Base-by-base conservation (phyloP, 2,113 vertebrate species). In the Scomber colias region DNA sequence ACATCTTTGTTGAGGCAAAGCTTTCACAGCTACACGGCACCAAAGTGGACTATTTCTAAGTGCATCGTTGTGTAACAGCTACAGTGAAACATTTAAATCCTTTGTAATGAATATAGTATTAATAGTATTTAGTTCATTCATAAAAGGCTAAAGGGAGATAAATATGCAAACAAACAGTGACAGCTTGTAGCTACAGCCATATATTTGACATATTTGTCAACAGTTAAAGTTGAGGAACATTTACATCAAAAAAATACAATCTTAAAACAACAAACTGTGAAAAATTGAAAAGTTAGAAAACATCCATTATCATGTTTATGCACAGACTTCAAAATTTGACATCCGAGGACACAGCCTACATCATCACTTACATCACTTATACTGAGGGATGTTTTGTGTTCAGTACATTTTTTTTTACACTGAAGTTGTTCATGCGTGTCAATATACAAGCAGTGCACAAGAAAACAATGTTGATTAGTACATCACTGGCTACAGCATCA, bases 201-300 rank as follows among this genome's bases (percentile, higher is more conserved):
- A 86, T 85, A 84, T 87, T 90, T 85, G 51, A 72, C 79, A 69
- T 66, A 69, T 75, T 31, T 48, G 13, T 46, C 65, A 55, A 83
- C 68, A 50, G 50, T 65, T 81, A 27, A 50, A 75, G 61, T 53
- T 77, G 16, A 59, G n/a, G 60, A 79, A 85, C 75, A 66, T 55
- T 7, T 62, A 87, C 79, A 82, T 65, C 24, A 66, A 87, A 79
- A 60, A 87, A 88, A 86, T 56, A 83, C 71, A 76, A 83, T 82
- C 49, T 78, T 62, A 50, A 55, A 24, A 88, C 76, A 86, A 81
- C 45, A 75, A 71, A 78, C 31, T 44, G 46, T 71, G 19, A 85
- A 83, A 86, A 44, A 21, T 49, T 35, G 8, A 70, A 83, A 90
- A 78, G n/a, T 67, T 78, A 74, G 21, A 85, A 84, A 89, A 85